Base-by-base conservation (phyloP, 2,888 invertebrate species). In the Adela reaumurella region DNA sequence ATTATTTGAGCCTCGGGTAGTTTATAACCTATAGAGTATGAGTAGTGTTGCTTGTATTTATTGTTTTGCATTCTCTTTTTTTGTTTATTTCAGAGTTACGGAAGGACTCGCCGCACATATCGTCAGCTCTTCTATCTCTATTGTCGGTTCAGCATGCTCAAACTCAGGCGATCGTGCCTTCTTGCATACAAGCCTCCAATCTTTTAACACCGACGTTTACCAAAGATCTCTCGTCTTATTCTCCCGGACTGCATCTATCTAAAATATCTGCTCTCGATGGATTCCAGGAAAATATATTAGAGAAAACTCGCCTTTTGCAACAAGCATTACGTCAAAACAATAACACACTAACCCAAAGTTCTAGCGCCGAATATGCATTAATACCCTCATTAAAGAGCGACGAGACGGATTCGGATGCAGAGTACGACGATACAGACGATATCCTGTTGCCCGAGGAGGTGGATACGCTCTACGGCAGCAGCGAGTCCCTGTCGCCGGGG, bases 21-120 rank as follows among this genome's bases (percentile, higher is more conserved):
- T 74, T 82, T 69, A 24, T 83, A 80, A 70, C 82, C 74, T 57
- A 67, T 65, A 60, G 72, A 76, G 69, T 81, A 82, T 69, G 61
- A 67, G 47, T 58, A 20, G 51, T 59, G 60, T 67, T 35, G 74
- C 74, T 72, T 69, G 42, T 57, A 64, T 57, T 65, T 65, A 62
- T 70, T 52, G 63, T 68, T 71, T 73, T 70, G 74, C 74, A 73
- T 72, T 68, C 67, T 71, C 67, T 72, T 66, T 10, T 20, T 35
- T 48, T 48, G 50, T 46, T 68, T 63, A 69, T 78, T 78, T 61
- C 78, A 78, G 78, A 78, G 65, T 56, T 64, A 53, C 63, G 62
- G 67, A 72, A 72, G 76, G 76, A 72, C 56, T 61, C 58, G 53
- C 61, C 59, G 57, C 69, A 35, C 35, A 14, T 74, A 53, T 70